Conservation (phyloP, 2,888 invertebrate species). For the Archaeoteleia sp. region DNA sequence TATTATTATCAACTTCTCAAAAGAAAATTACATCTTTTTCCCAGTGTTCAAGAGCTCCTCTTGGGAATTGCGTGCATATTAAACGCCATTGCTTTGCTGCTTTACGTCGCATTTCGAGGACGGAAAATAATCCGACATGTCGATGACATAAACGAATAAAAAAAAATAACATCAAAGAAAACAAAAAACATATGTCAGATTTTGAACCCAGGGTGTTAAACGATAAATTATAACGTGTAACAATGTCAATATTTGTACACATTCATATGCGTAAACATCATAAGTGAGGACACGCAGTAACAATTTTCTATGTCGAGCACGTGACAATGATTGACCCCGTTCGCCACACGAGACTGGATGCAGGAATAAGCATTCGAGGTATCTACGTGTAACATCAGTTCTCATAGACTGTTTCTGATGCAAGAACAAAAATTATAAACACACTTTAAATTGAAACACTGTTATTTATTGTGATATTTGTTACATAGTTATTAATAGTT, state of each 20-base stretch:
- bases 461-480: too few species aligned
- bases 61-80: slow-evolving; percentile 14
- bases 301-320: slow-evolving; percentile 38
- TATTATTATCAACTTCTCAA: neutral
- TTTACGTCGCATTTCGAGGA: slow-evolving; percentile 5
- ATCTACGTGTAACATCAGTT: slow-evolving; percentile 15
- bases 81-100: slow-evolving; percentile 1
- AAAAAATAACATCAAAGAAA: too few species aligned
- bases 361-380: slow-evolving; percentile 26
- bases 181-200: slow-evolving; percentile 2
- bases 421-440: too few species aligned
- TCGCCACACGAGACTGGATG: slow-evolving; percentile 16
- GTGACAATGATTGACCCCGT: slow-evolving; percentile 43
- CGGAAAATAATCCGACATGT: neutral
- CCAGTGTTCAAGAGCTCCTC: slow-evolving; percentile 19
- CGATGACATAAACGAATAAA: too few species aligned
- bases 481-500: too few species aligned
- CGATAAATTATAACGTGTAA: slow-evolving; percentile 16
- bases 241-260: slow-evolving; percentile 21
- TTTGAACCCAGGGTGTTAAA: neutral
- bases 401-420: too few species aligned
- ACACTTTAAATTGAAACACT: too few species aligned
- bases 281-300: slow-evolving; percentile 29
- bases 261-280: neutral
- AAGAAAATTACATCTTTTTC: neutral